A percentile compares a stretch with the other conserved stretches of the same genome.
phyloP scores from a whole-genome alignment of 2,888 invertebrate genomes.

The Galeruca laticollis region DNA sequence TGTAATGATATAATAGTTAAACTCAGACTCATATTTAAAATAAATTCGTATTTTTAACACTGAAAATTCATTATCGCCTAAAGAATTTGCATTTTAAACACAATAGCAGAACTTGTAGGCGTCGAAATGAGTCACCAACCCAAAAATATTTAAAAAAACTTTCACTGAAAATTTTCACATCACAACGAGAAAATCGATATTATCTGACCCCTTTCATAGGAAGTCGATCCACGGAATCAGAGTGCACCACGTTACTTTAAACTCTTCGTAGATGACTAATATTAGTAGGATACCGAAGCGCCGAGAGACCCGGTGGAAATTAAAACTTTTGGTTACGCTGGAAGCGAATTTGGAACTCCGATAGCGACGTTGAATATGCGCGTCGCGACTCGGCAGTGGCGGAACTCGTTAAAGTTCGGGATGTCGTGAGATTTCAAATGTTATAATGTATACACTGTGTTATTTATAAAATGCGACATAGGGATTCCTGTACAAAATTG shows the following conservation, averaged over 20 bases:
- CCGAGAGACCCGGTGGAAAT: slow-evolving; percentile 22
- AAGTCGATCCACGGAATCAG: slow-evolving; percentile 11
- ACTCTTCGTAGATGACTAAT: slow-evolving; percentile 40
- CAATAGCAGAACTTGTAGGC: too few relatives aligned
- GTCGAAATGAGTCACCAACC: too few relatives aligned
- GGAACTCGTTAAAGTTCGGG: neutral
- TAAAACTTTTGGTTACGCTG: slow-evolving; percentile 18
- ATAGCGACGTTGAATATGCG: slow-evolving; percentile 23
- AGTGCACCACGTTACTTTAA: slow-evolving; percentile 29
- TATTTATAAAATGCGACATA: too few relatives aligned
- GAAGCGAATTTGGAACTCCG: slow-evolving; percentile 26
- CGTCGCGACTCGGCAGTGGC: slow-evolving; percentile 16
- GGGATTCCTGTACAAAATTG: too few relatives aligned
- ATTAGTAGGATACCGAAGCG: slow-evolving; percentile 16
- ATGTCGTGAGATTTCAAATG: neutral
- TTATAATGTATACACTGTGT: too few relatives aligned
- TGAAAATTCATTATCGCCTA: too few relatives aligned
- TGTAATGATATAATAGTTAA: too few relatives aligned
- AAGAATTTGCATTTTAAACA: too few relatives aligned
- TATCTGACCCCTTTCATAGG: slow-evolving; percentile 21
- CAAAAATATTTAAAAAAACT: neutral
- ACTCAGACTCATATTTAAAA: too few relatives aligned
- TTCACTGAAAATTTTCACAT: neutral
- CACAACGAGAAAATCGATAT: neutral
- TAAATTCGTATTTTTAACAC: neutral